phyloP scores from a whole-genome alignment of 2,113 vertebrate species.

The Neotoma lepida region DNA sequence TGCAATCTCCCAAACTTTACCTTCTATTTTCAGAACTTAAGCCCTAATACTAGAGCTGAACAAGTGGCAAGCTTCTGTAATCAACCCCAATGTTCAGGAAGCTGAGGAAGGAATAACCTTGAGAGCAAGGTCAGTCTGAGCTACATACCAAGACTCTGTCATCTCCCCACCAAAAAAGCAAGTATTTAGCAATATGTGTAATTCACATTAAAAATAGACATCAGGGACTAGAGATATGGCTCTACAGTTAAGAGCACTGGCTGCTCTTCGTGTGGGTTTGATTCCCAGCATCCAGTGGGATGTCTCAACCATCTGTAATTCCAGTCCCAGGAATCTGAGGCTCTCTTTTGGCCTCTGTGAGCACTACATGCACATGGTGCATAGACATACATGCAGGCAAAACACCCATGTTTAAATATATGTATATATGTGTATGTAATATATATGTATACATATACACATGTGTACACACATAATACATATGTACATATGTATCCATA shows the following conservation, averaged over 20 bases:
- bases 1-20: background rate
- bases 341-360: background rate
- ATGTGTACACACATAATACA: no score
- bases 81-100: background rate
- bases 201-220: slow-evolving; percentile 16
- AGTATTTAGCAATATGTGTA: background rate
- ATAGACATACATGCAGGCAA: background rate
- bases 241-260: background rate
- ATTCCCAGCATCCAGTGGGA: background rate
- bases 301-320: background rate
- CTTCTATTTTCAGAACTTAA: background rate
- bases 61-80: background rate
- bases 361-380: background rate
- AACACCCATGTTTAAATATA: background rate
- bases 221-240: background rate
- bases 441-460: no score
- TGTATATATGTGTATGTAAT: background rate
- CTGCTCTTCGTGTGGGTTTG: background rate
- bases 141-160: background rate
- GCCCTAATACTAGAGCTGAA: background rate
- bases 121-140: background rate
- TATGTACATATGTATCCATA: no score
- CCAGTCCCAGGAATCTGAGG: background rate
- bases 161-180: background rate
- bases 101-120: background rate